These are phyloP conservation scores for Chrysemys picta DNA, from an alignment of 2,113 vertebrate genomes.

Conservation along the genomic window DNA sequence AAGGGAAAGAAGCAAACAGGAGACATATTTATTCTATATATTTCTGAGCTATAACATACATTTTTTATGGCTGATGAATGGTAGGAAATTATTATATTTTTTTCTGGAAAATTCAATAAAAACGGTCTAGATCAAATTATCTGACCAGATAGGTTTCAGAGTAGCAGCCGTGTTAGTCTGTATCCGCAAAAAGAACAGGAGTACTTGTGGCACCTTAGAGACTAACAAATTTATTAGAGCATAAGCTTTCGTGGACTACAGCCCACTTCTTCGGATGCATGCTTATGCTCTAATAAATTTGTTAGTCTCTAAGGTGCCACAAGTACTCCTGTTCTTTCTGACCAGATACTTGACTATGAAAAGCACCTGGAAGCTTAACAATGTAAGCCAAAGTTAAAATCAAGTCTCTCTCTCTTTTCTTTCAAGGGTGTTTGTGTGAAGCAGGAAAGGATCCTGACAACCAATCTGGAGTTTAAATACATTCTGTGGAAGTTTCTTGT, in stretches of 20 bases:
- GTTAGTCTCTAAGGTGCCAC: no score
- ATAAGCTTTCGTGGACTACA: no score
- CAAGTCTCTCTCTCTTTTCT: not conserved
- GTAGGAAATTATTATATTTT: not conserved
- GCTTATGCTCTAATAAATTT: no score
- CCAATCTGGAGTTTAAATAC: constrained; percentile 45
- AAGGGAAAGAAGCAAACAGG: not conserved
- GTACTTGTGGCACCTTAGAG: no score
- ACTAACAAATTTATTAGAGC: no score
- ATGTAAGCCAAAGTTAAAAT: constrained; percentile 15
- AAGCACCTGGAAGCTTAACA: constrained; percentile 39
- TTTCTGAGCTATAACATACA: not conserved
- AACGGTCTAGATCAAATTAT: constrained; percentile 11
- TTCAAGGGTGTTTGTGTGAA: not conserved
- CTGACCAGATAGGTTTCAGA: no score
- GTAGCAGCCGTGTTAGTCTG: no score
- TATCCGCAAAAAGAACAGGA: no score
- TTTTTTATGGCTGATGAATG: not conserved
- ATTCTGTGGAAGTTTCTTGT: constrained; percentile 51
- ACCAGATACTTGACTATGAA: not conserved
- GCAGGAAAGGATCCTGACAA: constrained; percentile 29
- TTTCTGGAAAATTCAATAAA: constrained; percentile 23
- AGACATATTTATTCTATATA: not conserved
- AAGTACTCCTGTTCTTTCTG: no score
- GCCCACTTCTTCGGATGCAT: no score